Evolutionary conservation across 2,113 vertebrate species (phyloP), one percentile per base, ranked within the genome.

Genomic region (Geococcyx californianus): DNA sequence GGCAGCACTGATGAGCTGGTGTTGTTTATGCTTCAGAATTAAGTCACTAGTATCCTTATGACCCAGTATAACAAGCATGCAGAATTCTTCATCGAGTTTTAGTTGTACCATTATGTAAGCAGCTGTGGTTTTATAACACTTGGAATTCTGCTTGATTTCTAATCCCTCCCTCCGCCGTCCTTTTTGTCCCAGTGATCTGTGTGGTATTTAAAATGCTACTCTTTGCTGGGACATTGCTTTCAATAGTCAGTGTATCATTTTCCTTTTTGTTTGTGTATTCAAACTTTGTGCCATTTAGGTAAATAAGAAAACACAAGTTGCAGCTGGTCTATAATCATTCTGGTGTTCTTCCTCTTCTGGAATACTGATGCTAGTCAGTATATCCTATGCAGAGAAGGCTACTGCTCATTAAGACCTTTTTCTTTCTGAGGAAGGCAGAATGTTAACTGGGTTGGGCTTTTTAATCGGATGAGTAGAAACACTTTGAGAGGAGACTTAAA

Each of bases 251-350:
- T 38, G 5, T 31, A 16, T 90, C 24, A 4, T 11, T 25, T 47
- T 88, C 16, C 25, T 58, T 72, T 15, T 63, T 74, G 17, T 66
- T 11, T 40, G 21, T 59, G 25, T 31, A 16, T 59, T 86, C 34
- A 51, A 55, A 45, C 28, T 25, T 55, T 0, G 0, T 9, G 51
- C 31, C 7, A 24, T 4, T 76, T 87, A n/a, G 0, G 5, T 20
- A n/a, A 69, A 74, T 64, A 11, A 4, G 28, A 64, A 70, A n/a
- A 56, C 1, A 0, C 21, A 82, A 44, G 42, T 55, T 81, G 29
- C 28, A 68, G 11, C 47, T 84, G 1, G 38, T 47, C 51, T 52
- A 3, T 75, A 34, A 49, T 75, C 45, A 13, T 26, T 80, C 55
- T 38, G 70, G n/a, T 49, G 28, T 81, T 78, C 17, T 81, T 58